Evolutionary conservation across 2,888 invertebrate species (phyloP), one percentile per base, ranked within the genome.

Genomic region (Argyresthia albistria): DNA sequence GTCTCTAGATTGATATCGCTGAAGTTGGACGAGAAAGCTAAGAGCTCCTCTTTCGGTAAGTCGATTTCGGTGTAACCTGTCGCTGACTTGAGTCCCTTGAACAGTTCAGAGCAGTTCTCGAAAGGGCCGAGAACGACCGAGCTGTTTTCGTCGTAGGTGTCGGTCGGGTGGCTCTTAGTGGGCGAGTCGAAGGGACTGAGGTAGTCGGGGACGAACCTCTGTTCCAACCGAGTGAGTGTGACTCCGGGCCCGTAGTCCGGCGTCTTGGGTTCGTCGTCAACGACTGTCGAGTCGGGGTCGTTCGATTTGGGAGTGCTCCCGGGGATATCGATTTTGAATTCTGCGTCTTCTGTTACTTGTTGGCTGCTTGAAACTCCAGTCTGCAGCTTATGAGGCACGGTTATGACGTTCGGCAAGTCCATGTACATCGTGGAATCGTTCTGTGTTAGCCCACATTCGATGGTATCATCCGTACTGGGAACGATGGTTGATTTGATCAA

Each of bases 61-160:
- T 87, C 87, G 0, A 73, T 68, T 39, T 78, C 64, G 45, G 88
- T 67, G 35, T 54, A 53, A 14, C 50, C 83, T 0, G 61, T 62
- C n/a, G 56, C 52, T 0, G 89, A 79, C 68, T 90, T 90, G 0
- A 81, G 62, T 1, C 82, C 86, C 61, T 84, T 89, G 62, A 81
- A 89, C 39, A 83, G 69, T 55, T 90, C 89, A 0, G 88, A 78
- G 60, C 86, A 89, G 60, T 89, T 89, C 58, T 90, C 90, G 59
- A 89, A 89, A 0, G 90, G 88, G 1, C 90, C 90, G 43, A 90
- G 60, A 10, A 90, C 89, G 6, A 90, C 89, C n/a, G 87, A 87
- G 54, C 87, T 84, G 63, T 88, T 81, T 63, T 84, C 84, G 48
- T 86, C 81, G 56, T 78, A 84, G 0, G 87, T 87, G 50, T 87